Percentiles rank a stretch among this genome's conserved stretches.
phyloP scores from a whole-genome alignment of 2,113 vertebrate species.

The Muntiacus muntjak region DNA sequence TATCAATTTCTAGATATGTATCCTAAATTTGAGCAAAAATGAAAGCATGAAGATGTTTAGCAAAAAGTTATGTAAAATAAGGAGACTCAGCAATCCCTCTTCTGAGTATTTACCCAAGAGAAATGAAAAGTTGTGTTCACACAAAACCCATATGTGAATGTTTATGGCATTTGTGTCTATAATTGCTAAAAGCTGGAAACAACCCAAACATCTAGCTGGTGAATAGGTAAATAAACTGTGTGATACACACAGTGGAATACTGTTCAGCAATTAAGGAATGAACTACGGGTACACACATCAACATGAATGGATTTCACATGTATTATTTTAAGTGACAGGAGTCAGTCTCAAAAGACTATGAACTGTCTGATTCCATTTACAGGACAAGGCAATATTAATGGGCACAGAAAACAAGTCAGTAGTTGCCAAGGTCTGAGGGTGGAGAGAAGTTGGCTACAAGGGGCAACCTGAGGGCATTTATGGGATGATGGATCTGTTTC shows the following conservation, averaged over 20 bases:
- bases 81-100: background rate
- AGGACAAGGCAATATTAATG: background rate
- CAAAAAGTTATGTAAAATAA: background rate
- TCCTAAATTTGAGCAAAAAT: background rate
- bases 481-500: background rate
- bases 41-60: background rate
- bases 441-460: background rate
- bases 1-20: background rate
- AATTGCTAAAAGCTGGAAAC: background rate
- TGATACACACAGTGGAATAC: background rate
- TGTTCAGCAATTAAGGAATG: background rate
- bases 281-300: background rate
- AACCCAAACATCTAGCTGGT: background rate
- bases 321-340: no score
- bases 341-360: background rate
- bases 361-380: background rate
- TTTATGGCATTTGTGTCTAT: background rate
- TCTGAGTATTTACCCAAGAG: background rate
- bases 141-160: background rate
- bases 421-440: background rate
- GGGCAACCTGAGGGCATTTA: background rate
- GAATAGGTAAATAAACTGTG: background rate
- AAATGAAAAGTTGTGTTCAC: background rate
- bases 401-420: background rate
- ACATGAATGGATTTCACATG: background rate